These are phyloP conservation scores for Drosophila dunni DNA, from an alignment of 1,140 invertebrate genomes.

Conservation along the genomic window DNA sequence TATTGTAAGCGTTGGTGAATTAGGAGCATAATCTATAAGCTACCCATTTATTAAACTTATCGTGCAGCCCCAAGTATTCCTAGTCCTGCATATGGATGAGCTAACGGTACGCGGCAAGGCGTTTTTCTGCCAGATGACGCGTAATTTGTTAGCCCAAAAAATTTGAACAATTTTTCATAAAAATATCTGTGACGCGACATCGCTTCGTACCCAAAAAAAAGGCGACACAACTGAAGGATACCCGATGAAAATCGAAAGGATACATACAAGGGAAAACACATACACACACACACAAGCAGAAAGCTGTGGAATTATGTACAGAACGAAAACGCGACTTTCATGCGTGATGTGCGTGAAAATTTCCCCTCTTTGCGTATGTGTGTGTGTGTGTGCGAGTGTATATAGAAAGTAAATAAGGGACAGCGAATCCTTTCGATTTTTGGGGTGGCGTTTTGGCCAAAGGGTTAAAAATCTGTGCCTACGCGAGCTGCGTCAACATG, in stretches of 20 bases:
- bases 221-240: conserved; percentile 43
- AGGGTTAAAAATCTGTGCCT: conserved; percentile 80
- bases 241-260: conserved; percentile 29
- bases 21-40: conserved; percentile 30
- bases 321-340: conserved; percentile 61
- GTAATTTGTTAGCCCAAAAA: conserved; percentile 50
- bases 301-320: conserved; percentile 31
- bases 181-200: conserved; percentile 51
- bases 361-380: conserved; percentile 59
- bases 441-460: conserved; percentile 50
- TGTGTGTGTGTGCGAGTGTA: conserved; percentile 35
- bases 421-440: conserved; percentile 40
- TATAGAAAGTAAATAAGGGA: conserved; percentile 47
- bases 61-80: conserved; percentile 8
- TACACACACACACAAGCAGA: conserved; percentile 1
- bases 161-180: conserved; percentile 57
- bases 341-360: conserved; percentile 75
- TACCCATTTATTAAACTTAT: conserved; percentile 56
- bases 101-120: background rate
- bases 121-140: conserved; percentile 28
- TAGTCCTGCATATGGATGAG: conserved; percentile 24
- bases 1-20: background rate
- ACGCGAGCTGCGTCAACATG: conserved; percentile 60
- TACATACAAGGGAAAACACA: conserved; percentile 11
- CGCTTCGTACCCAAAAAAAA: conserved; percentile 23